Evolutionary conservation across 2,113 vertebrate species (phyloP), one percentile per base, ranked within the genome.

Genomic region (Dendrocopos noguchii): DNA sequence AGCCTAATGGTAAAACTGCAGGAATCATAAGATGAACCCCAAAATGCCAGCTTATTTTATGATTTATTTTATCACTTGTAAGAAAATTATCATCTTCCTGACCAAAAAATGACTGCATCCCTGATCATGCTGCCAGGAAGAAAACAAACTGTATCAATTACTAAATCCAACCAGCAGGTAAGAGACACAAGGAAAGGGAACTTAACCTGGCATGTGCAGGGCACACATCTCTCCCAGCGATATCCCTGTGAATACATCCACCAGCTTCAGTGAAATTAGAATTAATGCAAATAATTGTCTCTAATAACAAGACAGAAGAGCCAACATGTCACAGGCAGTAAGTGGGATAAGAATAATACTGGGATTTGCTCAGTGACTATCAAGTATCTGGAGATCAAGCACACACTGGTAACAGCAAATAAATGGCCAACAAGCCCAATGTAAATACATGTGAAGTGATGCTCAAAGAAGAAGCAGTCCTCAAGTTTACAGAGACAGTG

Each of bases 11-110:
- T 71, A 92, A 85, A 91, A 88, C 29, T 75, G 31, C 25, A 80
- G 80, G 60, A 93, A 84, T 39, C 60, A n/a, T 15, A 60, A 57
- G 59, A 83, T 27, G 36, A 42, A 68, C 21, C 28, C 44, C 24
- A 79, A 77, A 75, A 65, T 79, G 44, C 27, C 56, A 65, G 46
- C 28, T 76, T 57, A 61, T 64, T 72, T 94, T 76, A 56, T 87
- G 75, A 91, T 84, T 84, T 92, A 88, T 83, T 90, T 57, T 47
- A 57, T 50, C 89, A 87, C 33, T 71, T 85, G 33, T 53, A 87
- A 66, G 19, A 19, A 63, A 81, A 85, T 61, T 53, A 60, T 66
- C 85, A 55, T 55, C 76, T 82, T 22, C 33, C 33, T 46, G 57
- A 55, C 8, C 4, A 44, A 34, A 34, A 46, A 91, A 85, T 15